Conservation (phyloP, 92 coral and sea anemone genomes). For the Palythoa caribaeorum region DNA sequence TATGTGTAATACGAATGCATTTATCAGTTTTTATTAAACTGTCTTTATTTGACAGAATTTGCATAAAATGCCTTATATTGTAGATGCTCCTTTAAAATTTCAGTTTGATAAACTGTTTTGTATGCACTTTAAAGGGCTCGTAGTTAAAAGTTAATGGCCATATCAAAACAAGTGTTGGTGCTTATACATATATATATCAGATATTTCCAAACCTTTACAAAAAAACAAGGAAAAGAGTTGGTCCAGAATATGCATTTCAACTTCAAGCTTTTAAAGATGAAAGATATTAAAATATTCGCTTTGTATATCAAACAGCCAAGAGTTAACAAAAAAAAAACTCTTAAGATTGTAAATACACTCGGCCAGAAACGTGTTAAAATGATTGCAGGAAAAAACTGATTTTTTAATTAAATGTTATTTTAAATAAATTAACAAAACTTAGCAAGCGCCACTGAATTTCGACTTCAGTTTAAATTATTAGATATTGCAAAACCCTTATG, state of each 20-base stretch:
- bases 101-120: background rate
- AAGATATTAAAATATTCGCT: constrained; percentile 2
- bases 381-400: background rate
- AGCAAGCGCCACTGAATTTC: constrained; percentile 3
- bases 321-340: background rate
- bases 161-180: constrained; percentile 3
- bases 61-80: background rate
- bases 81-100: no score
- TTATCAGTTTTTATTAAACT: no score
- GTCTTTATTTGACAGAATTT: background rate
- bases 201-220: background rate
- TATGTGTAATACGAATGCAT: no score
- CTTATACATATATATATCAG: background rate
- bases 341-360: background rate
- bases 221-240: background rate
- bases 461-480: background rate
- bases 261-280: background rate
- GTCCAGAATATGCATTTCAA: constrained; percentile 3
- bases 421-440: background rate
- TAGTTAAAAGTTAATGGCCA: no score
- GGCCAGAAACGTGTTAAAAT: constrained; percentile 1
- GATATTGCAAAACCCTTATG: background rate
- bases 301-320: constrained; percentile 14
- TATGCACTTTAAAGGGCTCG: constrained; percentile 17
- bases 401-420: background rate